Conservation (phyloP, 2,113 vertebrate species). For the Anthoscopus minutus region DNA sequence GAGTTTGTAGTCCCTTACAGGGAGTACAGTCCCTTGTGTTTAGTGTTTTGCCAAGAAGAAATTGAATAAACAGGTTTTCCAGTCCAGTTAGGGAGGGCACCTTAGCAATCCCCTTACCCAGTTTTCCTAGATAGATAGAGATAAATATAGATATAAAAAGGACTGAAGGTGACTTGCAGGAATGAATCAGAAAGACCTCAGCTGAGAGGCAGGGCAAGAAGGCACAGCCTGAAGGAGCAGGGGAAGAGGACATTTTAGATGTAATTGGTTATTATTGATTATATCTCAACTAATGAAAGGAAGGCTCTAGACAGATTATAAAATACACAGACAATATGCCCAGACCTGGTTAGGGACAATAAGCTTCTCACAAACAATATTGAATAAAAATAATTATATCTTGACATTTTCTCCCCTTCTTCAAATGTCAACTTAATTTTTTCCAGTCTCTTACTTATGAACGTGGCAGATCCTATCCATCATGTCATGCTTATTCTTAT, state of each 20-base stretch:
- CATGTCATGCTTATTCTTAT: background rate
- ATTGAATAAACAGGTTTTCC: background rate
- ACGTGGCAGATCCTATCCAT: background rate
- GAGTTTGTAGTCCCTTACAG: background rate
- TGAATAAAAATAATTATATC: slow-evolving; percentile 23
- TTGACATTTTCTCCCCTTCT: slow-evolving; percentile 37
- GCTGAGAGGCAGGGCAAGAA: background rate
- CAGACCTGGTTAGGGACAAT: background rate
- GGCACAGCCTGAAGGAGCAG: rapidly evolving
- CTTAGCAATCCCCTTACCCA: background rate
- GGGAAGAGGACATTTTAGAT: background rate
- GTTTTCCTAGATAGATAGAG: background rate
- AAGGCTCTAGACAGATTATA: background rate
- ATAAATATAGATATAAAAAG: background rate
- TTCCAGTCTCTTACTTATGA: slow-evolving; percentile 6
- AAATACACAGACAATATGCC: background rate
- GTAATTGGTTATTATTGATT: background rate
- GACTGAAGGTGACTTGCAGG: background rate
- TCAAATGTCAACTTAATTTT: slow-evolving; percentile 37
- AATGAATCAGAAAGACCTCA: background rate
- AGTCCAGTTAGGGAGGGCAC: background rate
- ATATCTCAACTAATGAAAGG: background rate
- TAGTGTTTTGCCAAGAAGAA: background rate
- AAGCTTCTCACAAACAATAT: background rate
- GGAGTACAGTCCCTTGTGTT: too few relatives aligned